A percentile compares a stretch with the other conserved stretches of the same genome.
phyloP scores from a whole-genome alignment of 2,888 invertebrate species.

The Apeira syringaria region DNA sequence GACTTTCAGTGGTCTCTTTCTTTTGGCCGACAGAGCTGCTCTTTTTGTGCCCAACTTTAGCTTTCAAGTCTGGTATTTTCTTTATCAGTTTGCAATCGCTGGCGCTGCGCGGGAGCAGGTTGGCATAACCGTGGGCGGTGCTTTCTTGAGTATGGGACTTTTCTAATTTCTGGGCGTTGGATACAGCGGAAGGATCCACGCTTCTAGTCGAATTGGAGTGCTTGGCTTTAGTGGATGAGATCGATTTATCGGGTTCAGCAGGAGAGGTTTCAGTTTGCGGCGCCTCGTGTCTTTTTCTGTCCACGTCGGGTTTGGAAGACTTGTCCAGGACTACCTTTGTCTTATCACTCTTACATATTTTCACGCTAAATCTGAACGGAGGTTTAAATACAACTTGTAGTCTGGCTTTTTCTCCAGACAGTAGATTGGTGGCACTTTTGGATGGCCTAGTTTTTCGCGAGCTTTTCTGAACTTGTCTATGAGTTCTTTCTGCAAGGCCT shows the following conservation, averaged over 20 bases:
- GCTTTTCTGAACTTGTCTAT: slow-evolving; percentile 76
- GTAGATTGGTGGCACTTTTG: slow-evolving; percentile 88
- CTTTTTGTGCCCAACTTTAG: slow-evolving; percentile 65
- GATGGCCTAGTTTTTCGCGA: slow-evolving; percentile 82
- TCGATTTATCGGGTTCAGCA: slow-evolving; percentile 55
- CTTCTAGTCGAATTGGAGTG: slow-evolving; percentile 56
- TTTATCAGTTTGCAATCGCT: slow-evolving; percentile 73
- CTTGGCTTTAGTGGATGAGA: slow-evolving; percentile 57
- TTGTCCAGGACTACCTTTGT: slow-evolving; percentile 85
- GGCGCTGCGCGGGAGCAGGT: slow-evolving; percentile 68
- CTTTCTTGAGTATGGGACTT: slow-evolving; percentile 47
- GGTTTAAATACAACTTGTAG: slow-evolving; percentile 94
- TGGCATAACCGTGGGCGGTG: slow-evolving; percentile 63
- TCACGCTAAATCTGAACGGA: slow-evolving; percentile 93
- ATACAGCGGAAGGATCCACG: slow-evolving; percentile 35
- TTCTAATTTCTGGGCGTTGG: slow-evolving; percentile 51
- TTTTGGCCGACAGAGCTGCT: slow-evolving; percentile 75
- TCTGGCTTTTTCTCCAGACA: slow-evolving; percentile 87
- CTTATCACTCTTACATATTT: slow-evolving; percentile 89
- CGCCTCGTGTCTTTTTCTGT: slow-evolving; percentile 62
- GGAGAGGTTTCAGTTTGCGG: slow-evolving; percentile 42
- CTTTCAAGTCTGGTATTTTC: slow-evolving; percentile 56
- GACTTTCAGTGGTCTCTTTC: slow-evolving; percentile 73
- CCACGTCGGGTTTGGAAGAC: slow-evolving; percentile 76
- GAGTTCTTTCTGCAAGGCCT: slow-evolving; percentile 84